These are phyloP conservation scores for Zingel zingel DNA, from an alignment of 2,113 vertebrate genomes.

Conservation along the genomic window DNA sequence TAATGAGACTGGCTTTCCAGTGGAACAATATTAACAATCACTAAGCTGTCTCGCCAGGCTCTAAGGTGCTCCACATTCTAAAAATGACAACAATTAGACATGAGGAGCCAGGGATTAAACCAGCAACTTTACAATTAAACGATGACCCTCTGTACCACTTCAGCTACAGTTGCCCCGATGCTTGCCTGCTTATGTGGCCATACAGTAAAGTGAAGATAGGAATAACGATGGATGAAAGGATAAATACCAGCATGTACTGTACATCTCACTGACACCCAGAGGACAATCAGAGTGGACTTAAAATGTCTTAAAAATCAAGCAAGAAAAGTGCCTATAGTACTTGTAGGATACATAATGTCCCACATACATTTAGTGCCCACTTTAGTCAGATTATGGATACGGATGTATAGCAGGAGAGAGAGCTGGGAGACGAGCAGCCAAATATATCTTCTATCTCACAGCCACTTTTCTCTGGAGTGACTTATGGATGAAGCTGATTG, in stretches of 20 bases:
- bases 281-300: not conserved
- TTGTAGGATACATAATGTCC: not conserved
- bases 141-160: not conserved
- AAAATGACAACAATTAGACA: not conserved
- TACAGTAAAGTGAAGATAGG: not conserved
- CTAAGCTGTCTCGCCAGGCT: constrained; percentile 2
- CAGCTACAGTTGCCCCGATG: not conserved
- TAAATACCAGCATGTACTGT: constrained; percentile 9
- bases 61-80: constrained; percentile 14
- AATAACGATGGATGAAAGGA: not conserved
- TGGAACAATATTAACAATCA: constrained; percentile 7
- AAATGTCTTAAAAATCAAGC: not conserved
- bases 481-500: not conserved
- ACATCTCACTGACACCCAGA: not conserved
- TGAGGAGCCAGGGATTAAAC: not conserved
- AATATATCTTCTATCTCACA: constrained; percentile 5
- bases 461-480: constrained; percentile 4
- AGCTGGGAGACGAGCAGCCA: not conserved
- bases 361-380: not conserved
- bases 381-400: not conserved
- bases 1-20: not conserved
- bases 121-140: not conserved
- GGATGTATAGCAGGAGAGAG: not conserved
- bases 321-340: not conserved
- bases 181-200: not conserved